Evolutionary conservation across 2,797 vertebrate species (phyloP).

Genomic region (Mormyrus hasselquistii): DNA sequence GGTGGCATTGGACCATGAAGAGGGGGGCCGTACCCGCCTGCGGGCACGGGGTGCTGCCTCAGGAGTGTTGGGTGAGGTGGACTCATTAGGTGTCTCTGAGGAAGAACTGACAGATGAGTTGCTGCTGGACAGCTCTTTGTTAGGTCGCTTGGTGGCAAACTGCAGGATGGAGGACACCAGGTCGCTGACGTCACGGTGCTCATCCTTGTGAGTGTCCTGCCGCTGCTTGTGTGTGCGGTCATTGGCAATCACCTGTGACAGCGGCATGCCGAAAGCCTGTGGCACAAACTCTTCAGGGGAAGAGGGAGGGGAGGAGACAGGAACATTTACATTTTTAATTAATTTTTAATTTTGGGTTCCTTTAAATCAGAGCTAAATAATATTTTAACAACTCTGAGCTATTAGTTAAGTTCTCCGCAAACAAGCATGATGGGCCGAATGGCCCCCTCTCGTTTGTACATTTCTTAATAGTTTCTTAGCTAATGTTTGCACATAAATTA

Average conservation of each 20-base stretch:
- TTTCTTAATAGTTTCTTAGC: slow-evolving; percentile 21
- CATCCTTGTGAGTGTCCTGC: slow-evolving; percentile 75
- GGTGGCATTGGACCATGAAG: neutral
- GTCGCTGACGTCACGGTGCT: slow-evolving; percentile 78
- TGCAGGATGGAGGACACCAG: slow-evolving; percentile 82
- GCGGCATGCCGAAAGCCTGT: slow-evolving; percentile 88
- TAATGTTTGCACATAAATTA: neutral
- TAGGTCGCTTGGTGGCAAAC: slow-evolving; percentile 72
- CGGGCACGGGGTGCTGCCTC: slow-evolving; percentile 74
- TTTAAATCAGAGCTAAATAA: too few relatives aligned
- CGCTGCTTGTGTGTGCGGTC: slow-evolving; percentile 86
- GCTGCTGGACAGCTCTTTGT: slow-evolving; percentile 95
- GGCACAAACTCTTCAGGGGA: slow-evolving; percentile 72
- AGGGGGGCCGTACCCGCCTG: slow-evolving; percentile 73
- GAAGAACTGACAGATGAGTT: slow-evolving; percentile 96
- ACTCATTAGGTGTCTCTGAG: slow-evolving; percentile 84
- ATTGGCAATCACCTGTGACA: slow-evolving; percentile 91
- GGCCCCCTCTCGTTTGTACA: too few relatives aligned
- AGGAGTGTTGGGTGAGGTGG: slow-evolving; percentile 67
- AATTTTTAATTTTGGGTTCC: too few relatives aligned
- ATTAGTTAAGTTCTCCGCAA: too few relatives aligned
- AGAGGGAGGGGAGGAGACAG: slow-evolving; percentile 5
- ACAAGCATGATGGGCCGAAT: too few relatives aligned
- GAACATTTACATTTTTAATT: slow-evolving; percentile 14
- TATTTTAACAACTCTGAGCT: too few relatives aligned